Evolutionary conservation across 1,140 invertebrate species (phyloP), one percentile per base, ranked within the genome.

Genomic region (Formica selysi): DNA sequence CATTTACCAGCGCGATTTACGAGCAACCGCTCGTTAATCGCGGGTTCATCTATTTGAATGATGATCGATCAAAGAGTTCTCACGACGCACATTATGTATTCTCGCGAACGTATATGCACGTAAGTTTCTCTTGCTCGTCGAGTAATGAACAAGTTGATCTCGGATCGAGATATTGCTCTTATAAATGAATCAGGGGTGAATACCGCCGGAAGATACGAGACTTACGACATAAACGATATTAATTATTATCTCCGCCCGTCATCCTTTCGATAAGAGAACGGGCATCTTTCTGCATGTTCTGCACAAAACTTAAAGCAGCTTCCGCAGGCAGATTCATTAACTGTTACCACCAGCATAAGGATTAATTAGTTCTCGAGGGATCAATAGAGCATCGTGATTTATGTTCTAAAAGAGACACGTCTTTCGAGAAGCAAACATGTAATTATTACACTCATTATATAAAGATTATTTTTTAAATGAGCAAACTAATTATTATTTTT

Each of bases 81-180:
- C 71, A 57, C 19, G 22, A 71, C 51, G 67, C 38, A 13, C 57
- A 70, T 80, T 70, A 80, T 70, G 64, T 44, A 41, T 67, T 16
- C 26, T 1, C 48, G 32, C 26, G 62, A 44, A 36, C 44, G 22
- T 71, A 71, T 61, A 81, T 22, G 51, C 32, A 54, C 78, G 61
- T 44, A 32, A 57, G 36, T 44, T 7, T 26, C 13, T 61, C 54
- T 8, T 48, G 79, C 22, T 74, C 41, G 64, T 38, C 65, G 79
- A 86, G 67, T 85, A 85, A 89, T 73, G 61, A 87, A 87, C 70
- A 65, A 89, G 74, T 87, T 71, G 88, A 89, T 87, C 86, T 10
- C 38, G 22, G 36, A 76, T 68, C 78, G 44, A 87, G 87, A 89
- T 89, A 89, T 84, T 71, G 74, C 84, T 8, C 62, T 87, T 89